Conservation (phyloP, 2,113 vertebrate species). For the Ceuthmochares aereus region DNA sequence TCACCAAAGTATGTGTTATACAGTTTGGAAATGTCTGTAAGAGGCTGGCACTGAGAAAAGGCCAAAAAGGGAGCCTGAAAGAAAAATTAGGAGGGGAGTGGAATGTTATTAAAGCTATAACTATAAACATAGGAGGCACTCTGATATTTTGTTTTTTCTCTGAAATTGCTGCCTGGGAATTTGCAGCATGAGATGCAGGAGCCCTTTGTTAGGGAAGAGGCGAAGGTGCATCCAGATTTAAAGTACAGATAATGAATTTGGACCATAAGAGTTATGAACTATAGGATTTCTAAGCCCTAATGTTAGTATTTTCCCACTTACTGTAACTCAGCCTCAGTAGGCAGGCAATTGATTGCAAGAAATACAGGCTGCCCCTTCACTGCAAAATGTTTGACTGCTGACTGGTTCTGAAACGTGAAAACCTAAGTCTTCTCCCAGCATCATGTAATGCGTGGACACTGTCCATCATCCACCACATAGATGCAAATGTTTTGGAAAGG, state of each 20-base stretch:
- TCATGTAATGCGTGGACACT: fast-evolving
- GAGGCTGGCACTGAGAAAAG: not conserved
- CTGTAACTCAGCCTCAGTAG: not conserved
- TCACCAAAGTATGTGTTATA: not conserved
- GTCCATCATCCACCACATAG: not conserved
- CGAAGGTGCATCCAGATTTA: not conserved
- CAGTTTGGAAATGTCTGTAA: not conserved
- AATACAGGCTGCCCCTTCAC: not conserved
- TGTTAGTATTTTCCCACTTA: not conserved
- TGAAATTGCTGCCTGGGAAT: not conserved
- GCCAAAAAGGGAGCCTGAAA: not conserved
- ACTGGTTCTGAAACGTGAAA: not conserved
- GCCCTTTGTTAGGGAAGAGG: not conserved
- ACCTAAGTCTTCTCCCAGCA: not conserved
- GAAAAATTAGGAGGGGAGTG: not conserved
- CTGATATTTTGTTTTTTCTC: not conserved
- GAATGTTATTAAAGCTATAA: conserved; percentile 41
- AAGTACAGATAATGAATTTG: not conserved
- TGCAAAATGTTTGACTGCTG: not conserved
- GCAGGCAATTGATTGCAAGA: not conserved
- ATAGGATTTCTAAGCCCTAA: not conserved
- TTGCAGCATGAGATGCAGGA: not conserved
- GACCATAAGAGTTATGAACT: not conserved
- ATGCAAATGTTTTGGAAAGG: not conserved
- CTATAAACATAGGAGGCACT: not conserved